Evolutionary conservation across 2,888 invertebrate species (phyloP).

Genomic region (Boloria selene): DNA sequence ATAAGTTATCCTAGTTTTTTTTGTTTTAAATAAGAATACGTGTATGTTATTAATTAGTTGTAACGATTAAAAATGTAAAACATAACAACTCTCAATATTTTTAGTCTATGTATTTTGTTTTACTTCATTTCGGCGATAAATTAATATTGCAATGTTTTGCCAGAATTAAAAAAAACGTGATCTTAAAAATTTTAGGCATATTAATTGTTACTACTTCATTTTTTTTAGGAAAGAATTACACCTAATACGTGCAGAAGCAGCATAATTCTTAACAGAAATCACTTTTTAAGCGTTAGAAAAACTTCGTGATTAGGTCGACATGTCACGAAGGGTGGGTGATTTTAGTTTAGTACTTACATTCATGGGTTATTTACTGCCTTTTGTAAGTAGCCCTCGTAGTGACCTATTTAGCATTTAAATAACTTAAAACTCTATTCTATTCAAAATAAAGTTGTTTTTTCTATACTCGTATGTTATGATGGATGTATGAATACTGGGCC

Average conservation of each 20-base stretch:
- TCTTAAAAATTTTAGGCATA: no score
- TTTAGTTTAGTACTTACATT: slow-evolving; percentile 36
- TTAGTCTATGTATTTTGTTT: no score
- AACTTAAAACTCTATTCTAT: slow-evolving; percentile 8
- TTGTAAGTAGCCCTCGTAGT: slow-evolving; percentile 26
- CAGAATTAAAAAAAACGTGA: no score
- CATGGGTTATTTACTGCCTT: slow-evolving; percentile 43
- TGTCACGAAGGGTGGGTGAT: slow-evolving; percentile 41
- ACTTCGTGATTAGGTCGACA: slow-evolving; percentile 41
- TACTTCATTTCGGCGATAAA: no score
- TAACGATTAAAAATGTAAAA: background rate
- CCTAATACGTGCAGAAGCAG: slow-evolving; percentile 32
- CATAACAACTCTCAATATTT: no score
- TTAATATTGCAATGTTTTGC: no score
- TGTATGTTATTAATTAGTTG: background rate
- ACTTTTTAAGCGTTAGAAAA: slow-evolving; percentile 40
- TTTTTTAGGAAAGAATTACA: background rate
- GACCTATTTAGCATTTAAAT: slow-evolving; percentile 27
- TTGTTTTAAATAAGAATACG: no score
- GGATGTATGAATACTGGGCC: slow-evolving; percentile 17
- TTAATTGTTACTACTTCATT: background rate
- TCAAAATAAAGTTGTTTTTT: background rate
- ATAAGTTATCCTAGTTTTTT: no score
- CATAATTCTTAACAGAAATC: slow-evolving; percentile 38
- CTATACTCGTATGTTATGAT: background rate